Percentiles rank a stretch among this genome's conserved stretches.
Conservation (phyloP, 2,113 vertebrate species). For the Xiphophorus couchianus region DNA sequence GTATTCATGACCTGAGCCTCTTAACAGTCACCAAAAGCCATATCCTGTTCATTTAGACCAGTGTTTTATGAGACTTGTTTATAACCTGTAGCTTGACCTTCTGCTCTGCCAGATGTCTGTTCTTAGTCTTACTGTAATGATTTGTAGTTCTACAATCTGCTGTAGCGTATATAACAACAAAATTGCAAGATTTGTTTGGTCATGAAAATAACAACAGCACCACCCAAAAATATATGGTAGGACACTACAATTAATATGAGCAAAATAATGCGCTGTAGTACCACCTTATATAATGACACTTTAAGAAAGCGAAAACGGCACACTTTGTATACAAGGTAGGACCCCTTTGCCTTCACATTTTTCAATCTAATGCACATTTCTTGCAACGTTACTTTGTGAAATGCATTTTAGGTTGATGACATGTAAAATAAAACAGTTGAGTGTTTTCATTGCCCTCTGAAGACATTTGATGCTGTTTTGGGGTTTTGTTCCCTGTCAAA, state of each 20-base stretch:
- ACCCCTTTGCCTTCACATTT: too few relatives aligned
- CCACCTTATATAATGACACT: too few relatives aligned
- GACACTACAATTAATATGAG: neutral
- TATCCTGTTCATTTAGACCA: slow-evolving; percentile 28
- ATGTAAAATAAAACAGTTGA: neutral
- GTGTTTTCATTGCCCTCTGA: neutral
- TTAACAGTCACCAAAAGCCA: slow-evolving; percentile 14
- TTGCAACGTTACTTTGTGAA: neutral
- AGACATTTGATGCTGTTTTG: neutral
- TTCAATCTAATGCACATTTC: too few relatives aligned
- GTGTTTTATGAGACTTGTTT: slow-evolving; percentile 59
- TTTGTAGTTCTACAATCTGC: slow-evolving; percentile 4
- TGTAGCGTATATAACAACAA: neutral
- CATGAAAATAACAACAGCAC: neutral
- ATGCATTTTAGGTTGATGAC: neutral
- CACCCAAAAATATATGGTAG: neutral
- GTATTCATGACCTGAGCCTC: slow-evolving; percentile 35
- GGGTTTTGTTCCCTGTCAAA: neutral
- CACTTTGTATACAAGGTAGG: too few relatives aligned
- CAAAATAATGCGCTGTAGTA: too few relatives aligned
- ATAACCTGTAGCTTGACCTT: slow-evolving; percentile 53
- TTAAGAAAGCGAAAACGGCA: too few relatives aligned
- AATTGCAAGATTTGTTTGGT: neutral
- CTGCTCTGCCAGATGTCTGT: slow-evolving; percentile 60
- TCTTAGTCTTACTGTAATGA: slow-evolving; percentile 26